phyloP scores from a whole-genome alignment of 1,140 invertebrate species.

The Drosophila santomea region DNA sequence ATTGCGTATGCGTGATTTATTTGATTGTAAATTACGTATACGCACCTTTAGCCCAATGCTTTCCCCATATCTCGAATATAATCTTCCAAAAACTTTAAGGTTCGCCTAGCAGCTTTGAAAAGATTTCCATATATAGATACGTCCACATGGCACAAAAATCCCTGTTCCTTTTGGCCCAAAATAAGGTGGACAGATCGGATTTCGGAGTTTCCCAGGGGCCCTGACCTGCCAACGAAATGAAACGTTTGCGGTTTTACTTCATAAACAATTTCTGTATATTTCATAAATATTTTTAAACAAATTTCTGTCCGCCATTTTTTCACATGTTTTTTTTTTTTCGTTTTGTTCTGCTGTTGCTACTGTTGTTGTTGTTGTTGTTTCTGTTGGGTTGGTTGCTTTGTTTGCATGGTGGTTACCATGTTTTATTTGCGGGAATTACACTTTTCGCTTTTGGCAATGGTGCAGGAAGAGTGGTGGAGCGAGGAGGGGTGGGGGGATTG shows the following conservation, averaged over 20 bases:
- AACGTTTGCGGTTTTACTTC: constrained; percentile 73
- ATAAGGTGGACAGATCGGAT: constrained; percentile 33
- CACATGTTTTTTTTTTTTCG: neutral
- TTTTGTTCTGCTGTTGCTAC: neutral
- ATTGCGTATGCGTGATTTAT: neutral
- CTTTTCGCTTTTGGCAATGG: constrained; percentile 25
- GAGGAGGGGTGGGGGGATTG: neutral
- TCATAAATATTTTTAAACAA: constrained; percentile 67
- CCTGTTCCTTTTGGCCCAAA: constrained; percentile 2
- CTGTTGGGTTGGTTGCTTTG: constrained; percentile 35
- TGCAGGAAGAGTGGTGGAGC: neutral
- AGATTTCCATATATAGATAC: neutral
- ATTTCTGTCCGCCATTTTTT: constrained; percentile 33
- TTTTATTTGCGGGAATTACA: constrained; percentile 68
- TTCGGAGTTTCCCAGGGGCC: constrained; percentile 18
- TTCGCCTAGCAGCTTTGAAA: constrained; percentile 8
- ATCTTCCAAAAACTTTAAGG: neutral
- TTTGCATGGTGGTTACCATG: constrained; percentile 53
- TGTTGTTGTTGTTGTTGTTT: constrained; percentile 13
- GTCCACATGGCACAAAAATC: constrained; percentile 4
- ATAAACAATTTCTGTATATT: constrained; percentile 75
- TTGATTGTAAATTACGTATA: neutral
- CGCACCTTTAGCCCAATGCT: neutral
- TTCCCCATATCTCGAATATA: no score
- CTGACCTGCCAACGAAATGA: constrained; percentile 47